phyloP scores from a whole-genome alignment of 2,113 vertebrate genomes.

The human (Homo sapiens) region GRCh38 chr20:46147001-46147500 shows the following conservation, averaged over 20 bases:
- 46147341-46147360: neutral
- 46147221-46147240: neutral
- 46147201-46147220: neutral
- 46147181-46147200: neutral
- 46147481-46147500: neutral
- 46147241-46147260: neutral
- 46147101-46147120: neutral
- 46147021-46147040: neutral
- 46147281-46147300: neutral
- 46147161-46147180: neutral
- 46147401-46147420: neutral
- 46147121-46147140: neutral
- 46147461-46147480: neutral
- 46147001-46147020: neutral
- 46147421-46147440: neutral
- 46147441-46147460: neutral
- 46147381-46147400: neutral
- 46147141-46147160: neutral
- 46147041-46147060: neutral
- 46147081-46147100: neutral
- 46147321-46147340: neutral
- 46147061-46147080: neutral
- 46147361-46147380: neutral
- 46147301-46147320: neutral
- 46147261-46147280: neutral